Percentiles rank a stretch among this genome's conserved stretches.
These are phyloP conservation scores for Dolomedes plantarius DNA, from an alignment of 2,888 invertebrate species.

Conservation along the genomic window DNA sequence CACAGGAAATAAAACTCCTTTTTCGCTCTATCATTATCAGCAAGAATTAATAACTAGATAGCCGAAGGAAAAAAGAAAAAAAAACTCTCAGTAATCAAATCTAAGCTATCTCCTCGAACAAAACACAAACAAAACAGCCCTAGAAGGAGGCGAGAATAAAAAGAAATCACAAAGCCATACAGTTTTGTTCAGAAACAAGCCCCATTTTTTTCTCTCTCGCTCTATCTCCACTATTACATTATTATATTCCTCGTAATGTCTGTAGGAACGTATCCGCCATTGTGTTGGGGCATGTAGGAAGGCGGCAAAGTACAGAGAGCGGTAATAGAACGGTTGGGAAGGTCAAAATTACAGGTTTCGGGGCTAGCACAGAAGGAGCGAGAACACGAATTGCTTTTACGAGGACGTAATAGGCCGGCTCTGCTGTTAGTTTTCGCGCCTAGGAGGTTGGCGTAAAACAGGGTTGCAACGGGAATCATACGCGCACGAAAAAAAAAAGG, in stretches of 20 bases:
- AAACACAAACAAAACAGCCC: background rate
- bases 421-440: conserved; percentile 38
- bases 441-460: conserved; percentile 35
- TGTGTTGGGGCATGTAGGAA: conserved; percentile 28
- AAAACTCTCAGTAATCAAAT: too few relatives aligned
- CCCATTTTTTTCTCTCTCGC: background rate
- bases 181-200: conserved; percentile 51
- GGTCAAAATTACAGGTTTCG: conserved; percentile 54
- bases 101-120: background rate
- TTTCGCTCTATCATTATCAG: too few relatives aligned
- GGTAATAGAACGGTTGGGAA: conserved; percentile 48
- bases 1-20: too few relatives aligned
- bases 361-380: conserved; percentile 38
- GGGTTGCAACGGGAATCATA: too few relatives aligned
- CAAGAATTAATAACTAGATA: too few relatives aligned
- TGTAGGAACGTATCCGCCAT: conserved; percentile 40
- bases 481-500: background rate
- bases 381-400: conserved; percentile 41
- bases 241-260: conserved; percentile 26
- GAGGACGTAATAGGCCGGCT: conserved; percentile 33
- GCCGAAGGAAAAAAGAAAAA: too few relatives aligned
- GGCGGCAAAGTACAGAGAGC: conserved; percentile 52
- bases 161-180: background rate
- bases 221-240: conserved; percentile 30
- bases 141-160: background rate